Base-by-base conservation (phyloP, 1,140 invertebrate species). In the Oscheius sp. region DNA sequence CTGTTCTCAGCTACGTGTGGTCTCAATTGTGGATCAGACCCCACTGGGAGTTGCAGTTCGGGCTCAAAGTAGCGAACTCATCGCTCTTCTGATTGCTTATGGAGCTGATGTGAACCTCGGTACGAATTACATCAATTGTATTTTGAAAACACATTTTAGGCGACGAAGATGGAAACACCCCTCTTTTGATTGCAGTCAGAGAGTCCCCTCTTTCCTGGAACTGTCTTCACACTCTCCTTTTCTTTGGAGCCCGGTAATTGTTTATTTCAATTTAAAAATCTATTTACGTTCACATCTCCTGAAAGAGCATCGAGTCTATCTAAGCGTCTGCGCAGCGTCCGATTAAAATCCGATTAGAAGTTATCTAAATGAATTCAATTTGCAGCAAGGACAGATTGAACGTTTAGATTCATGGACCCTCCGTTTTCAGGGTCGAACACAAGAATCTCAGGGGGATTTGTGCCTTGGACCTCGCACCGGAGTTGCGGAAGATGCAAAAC, bases 401-500 rank as follows among this genome's bases (percentile, higher is more conserved):
- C 13, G n/a, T 45, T 45, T 13, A 13, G 42, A 13, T 45, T 45
- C 42, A 28, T 67, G 4, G 7, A 2, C 31, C 1, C n/a, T 15
- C 23, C 1, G 18, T 20, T 68, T 59, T 68, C 62, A 83, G 81
- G 70, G 83, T 83, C 45, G 70, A 77, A 31, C 82, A 83, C 65
- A 83, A 83, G 68, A 83, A 83, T 59, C 75, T 75, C 26, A 77
- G 82, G 13, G 82, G 82, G n/a, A 84, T 83, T 26, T 83, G 82
- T 49, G 83, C 82, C 26, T 61, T 83, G 29, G 82, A 83, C 66
- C 70, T 84, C 34, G 82, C 82, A n/a, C 82, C 82, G 4, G 82
- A 83, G 64, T 52, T 83, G 26, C 38, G 77, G 34, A 83, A 83
- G 69, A 66, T 83, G 55, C 82, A 83, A 62, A 72, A 83, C 61